Percentiles rank a stretch among this genome's conserved stretches.
Evolutionary conservation across 1,140 invertebrate species (phyloP).

Genomic region (Apis dorsata): DNA sequence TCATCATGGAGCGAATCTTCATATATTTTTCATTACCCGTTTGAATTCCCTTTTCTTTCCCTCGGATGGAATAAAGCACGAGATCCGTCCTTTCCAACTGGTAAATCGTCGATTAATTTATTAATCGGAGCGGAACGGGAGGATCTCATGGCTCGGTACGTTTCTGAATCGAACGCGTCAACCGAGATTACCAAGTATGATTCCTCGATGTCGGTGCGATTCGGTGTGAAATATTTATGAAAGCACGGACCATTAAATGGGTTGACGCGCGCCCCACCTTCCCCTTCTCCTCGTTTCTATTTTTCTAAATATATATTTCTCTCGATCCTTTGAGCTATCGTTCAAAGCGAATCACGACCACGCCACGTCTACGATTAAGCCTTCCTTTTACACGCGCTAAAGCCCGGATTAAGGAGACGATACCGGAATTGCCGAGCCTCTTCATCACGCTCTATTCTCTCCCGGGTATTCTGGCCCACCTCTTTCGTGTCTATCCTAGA

Average conservation of each 20-base stretch:
- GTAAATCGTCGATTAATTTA: not conserved
- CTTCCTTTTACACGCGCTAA: constrained; percentile 72
- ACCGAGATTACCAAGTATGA: constrained; percentile 75
- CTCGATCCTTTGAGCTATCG: constrained; percentile 76
- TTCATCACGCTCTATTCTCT: constrained; percentile 47
- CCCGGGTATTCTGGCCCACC: constrained; percentile 44
- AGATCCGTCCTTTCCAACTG: too few species aligned
- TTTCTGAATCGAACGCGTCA: constrained; percentile 43
- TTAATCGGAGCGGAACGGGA: constrained; percentile 18
- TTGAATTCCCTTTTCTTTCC: not conserved
- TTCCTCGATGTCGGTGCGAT: constrained; percentile 47
- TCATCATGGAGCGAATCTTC: not conserved
- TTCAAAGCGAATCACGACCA: constrained; percentile 77
- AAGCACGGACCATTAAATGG: constrained; percentile 69
- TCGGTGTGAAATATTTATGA: constrained; percentile 76
- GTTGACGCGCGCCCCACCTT: not conserved
- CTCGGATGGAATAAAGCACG: not conserved
- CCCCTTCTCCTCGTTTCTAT: too few species aligned
- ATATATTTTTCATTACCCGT: not conserved
- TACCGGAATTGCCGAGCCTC: constrained; percentile 38
- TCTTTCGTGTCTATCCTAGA: constrained; percentile 57
- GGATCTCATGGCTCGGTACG: constrained; percentile 10
- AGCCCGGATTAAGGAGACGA: constrained; percentile 62
- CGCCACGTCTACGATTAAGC: constrained; percentile 68
- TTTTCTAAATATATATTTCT: constrained; percentile 37